These are phyloP conservation scores for Drosophila mercatorum DNA, from an alignment of 2,888 invertebrate species.

Conservation along the genomic window DNA sequence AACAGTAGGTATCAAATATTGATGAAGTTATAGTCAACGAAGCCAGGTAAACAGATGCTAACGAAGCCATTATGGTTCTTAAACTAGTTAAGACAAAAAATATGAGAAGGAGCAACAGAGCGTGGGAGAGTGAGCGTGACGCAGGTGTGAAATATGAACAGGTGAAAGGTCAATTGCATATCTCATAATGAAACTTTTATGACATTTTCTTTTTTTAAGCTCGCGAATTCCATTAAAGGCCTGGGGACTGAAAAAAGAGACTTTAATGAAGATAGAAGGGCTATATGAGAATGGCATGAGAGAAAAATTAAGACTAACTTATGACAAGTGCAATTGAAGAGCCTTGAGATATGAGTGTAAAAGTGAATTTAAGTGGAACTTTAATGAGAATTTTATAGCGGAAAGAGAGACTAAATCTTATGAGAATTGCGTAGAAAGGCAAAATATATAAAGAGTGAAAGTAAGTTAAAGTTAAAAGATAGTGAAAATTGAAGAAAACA, in stretches of 20 bases:
- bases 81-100: slow-evolving; percentile 4
- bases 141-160: background rate
- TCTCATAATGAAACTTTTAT: background rate
- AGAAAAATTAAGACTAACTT: background rate
- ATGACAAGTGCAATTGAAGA: background rate
- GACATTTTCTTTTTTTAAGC: background rate
- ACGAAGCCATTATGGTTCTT: slow-evolving; percentile 9
- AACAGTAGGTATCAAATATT: slow-evolving; percentile 7
- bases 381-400: too few relatives aligned
- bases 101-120: background rate
- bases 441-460: too few relatives aligned
- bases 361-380: background rate
- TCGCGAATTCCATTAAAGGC: background rate
- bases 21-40: slow-evolving; percentile 15
- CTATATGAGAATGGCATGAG: background rate
- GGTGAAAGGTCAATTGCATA: slow-evolving; percentile 1
- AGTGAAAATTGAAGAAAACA: too few relatives aligned
- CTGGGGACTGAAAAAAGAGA: background rate
- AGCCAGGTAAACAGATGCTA: slow-evolving; percentile 17
- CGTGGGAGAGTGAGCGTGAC: background rate
- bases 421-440: too few relatives aligned
- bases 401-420: too few relatives aligned
- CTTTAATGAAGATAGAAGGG: background rate
- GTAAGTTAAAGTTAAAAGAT: too few relatives aligned
- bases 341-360: background rate